These are phyloP conservation scores for Erythrolamprus reginae DNA, from an alignment of 2,113 vertebrate species.

Conservation along the genomic window DNA sequence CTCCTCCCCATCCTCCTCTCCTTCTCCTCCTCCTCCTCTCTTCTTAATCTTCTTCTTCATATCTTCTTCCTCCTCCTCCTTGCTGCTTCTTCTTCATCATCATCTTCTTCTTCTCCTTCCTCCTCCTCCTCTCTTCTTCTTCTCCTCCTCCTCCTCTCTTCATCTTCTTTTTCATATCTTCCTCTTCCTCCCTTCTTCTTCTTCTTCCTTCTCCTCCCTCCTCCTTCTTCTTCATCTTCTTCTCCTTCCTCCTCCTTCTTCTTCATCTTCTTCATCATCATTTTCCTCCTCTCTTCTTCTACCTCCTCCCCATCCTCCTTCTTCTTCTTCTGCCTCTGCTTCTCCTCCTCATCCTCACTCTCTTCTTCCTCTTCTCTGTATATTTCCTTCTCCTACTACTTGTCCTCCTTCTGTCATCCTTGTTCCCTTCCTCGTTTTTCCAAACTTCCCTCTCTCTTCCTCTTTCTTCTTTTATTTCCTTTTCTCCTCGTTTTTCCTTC, in stretches of 20 bases:
- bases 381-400: not conserved
- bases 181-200: too few species aligned
- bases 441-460: not conserved
- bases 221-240: not conserved
- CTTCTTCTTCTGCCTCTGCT: not conserved
- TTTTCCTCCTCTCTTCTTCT: fast-evolving
- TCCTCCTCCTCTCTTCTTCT: not conserved
- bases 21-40: not conserved
- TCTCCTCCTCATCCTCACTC: fast-evolving
- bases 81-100: not conserved
- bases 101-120: not conserved
- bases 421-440: not conserved
- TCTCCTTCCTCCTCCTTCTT: fast-evolving
- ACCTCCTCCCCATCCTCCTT: not conserved
- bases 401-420: not conserved
- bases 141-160: not conserved
- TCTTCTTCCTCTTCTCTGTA: not conserved
- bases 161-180: too few species aligned
- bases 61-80: not conserved
- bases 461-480: not conserved
- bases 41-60: not conserved
- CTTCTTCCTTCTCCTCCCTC: not conserved
- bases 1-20: too few species aligned
- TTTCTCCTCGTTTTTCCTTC: not conserved
- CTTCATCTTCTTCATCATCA: too few species aligned